Conservation (phyloP, 2,113 vertebrate species). For the Galemys pyrenaicus region DNA sequence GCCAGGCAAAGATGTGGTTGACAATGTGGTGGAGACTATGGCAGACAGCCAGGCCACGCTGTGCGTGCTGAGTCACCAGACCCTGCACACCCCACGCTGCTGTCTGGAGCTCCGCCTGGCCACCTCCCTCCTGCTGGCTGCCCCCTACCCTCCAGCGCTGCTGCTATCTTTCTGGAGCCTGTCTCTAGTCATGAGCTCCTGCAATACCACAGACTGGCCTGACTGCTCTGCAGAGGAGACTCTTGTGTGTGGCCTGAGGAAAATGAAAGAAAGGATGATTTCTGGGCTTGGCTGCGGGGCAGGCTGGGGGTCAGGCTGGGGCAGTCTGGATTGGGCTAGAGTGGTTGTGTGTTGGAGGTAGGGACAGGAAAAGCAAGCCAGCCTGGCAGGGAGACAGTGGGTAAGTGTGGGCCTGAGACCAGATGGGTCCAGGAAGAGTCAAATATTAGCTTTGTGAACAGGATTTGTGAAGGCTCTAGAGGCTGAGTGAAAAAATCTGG, state of each 20-base stretch:
- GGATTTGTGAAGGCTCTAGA: neutral
- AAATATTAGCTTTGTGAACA: neutral
- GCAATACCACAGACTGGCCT: neutral
- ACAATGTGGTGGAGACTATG: slow-evolving; percentile 26
- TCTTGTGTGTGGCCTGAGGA: neutral
- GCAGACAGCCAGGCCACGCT: neutral
- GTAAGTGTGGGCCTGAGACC: neutral
- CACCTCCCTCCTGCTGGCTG: slow-evolving; percentile 26
- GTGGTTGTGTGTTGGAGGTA: neutral
- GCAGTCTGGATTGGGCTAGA: neutral
- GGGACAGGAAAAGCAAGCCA: neutral
- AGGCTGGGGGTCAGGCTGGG: neutral
- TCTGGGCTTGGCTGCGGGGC: slow-evolving; percentile 40
- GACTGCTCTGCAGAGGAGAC: slow-evolving; percentile 46
- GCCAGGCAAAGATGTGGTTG: slow-evolving; percentile 41
- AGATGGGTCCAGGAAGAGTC: neutral
- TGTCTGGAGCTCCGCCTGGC: slow-evolving; percentile 15
- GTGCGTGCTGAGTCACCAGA: neutral
- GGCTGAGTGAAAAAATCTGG: neutral
- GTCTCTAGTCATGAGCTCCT: slow-evolving; percentile 56
- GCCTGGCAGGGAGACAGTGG: neutral
- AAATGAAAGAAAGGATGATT: neutral
- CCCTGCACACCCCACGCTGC: neutral
- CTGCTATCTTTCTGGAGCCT: slow-evolving; percentile 55
- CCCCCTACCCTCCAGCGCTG: neutral